These are phyloP conservation scores for Prosopocoilus inquinatus DNA, from an alignment of 2,888 invertebrate genomes.

Conservation along the genomic window DNA sequence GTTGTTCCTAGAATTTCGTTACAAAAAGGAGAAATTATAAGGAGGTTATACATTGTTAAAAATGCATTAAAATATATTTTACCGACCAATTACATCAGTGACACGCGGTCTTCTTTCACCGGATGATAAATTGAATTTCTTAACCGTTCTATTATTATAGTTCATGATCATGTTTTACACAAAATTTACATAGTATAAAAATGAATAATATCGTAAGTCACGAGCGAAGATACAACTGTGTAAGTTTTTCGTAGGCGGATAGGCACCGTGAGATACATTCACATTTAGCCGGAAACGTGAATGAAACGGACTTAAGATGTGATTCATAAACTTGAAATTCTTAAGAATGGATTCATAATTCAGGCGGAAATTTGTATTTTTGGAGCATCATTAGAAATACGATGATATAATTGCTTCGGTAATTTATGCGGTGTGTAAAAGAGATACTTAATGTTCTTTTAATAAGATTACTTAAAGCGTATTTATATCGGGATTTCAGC, in stretches of 20 bases:
- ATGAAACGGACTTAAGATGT: not conserved
- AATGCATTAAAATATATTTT: no score
- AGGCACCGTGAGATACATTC: slow-evolving; percentile 31
- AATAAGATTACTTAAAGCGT: no score
- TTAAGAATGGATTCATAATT: not conserved
- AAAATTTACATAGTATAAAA: slow-evolving; percentile 18
- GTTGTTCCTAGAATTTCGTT: no score
- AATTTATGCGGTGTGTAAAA: not conserved
- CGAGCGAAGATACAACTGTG: slow-evolving; percentile 25
- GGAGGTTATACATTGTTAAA: no score
- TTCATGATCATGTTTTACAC: slow-evolving; percentile 2
- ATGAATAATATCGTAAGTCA: slow-evolving; percentile 27
- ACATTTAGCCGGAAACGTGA: slow-evolving; percentile 18
- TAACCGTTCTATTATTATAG: not conserved
- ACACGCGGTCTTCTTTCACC: not conserved
- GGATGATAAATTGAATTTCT: not conserved
- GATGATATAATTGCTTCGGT: slow-evolving; percentile 1
- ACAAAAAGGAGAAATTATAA: no score
- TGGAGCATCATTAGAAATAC: not conserved
- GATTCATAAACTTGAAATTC: slow-evolving; percentile 1
- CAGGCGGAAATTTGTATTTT: slow-evolving; percentile 1
- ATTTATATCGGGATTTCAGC: no score
- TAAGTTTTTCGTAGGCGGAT: slow-evolving; percentile 23
- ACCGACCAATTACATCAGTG: no score
- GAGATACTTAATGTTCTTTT: no score